Percentiles rank a stretch among this genome's conserved stretches.
Conservation (phyloP, 2,888 invertebrate species). For the Erynnis tages region DNA sequence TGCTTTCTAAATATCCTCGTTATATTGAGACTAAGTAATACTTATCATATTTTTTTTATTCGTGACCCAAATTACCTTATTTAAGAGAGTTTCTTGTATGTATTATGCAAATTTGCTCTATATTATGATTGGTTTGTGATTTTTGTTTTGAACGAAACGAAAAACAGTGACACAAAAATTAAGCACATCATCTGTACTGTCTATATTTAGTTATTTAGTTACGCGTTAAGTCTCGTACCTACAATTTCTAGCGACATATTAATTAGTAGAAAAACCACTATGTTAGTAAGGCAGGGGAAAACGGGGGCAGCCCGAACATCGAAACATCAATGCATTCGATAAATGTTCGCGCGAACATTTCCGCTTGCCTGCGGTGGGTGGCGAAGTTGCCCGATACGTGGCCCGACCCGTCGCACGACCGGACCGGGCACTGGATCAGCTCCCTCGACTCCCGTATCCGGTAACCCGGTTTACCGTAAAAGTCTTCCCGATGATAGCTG, state of each 20-base stretch:
- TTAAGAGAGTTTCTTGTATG: no score
- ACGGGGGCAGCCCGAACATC: slow-evolving; percentile 16
- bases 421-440: slow-evolving; percentile 90
- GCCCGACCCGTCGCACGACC: slow-evolving; percentile 92
- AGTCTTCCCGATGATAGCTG: slow-evolving; percentile 69
- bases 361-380: slow-evolving; percentile 91
- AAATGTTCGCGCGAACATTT: slow-evolving; percentile 45
- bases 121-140: no score
- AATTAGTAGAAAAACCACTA: slow-evolving; percentile 19
- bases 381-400: slow-evolving; percentile 95
- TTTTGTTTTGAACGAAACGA: no score
- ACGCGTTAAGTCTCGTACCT: background rate
- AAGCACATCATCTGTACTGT: no score
- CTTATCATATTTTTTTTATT: no score
- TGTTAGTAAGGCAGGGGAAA: slow-evolving; percentile 17
- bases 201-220: no score
- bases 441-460: slow-evolving; percentile 86
- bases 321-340: slow-evolving; percentile 37
- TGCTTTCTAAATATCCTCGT: no score
- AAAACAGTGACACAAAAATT: no score
- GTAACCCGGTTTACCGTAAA: slow-evolving; percentile 65
- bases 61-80: no score
- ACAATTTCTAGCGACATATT: no score
- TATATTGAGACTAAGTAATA: no score
- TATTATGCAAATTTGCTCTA: no score